These are phyloP conservation scores for Nettapus auritus DNA, from an alignment of 2,113 vertebrate species.

Conservation along the genomic window DNA sequence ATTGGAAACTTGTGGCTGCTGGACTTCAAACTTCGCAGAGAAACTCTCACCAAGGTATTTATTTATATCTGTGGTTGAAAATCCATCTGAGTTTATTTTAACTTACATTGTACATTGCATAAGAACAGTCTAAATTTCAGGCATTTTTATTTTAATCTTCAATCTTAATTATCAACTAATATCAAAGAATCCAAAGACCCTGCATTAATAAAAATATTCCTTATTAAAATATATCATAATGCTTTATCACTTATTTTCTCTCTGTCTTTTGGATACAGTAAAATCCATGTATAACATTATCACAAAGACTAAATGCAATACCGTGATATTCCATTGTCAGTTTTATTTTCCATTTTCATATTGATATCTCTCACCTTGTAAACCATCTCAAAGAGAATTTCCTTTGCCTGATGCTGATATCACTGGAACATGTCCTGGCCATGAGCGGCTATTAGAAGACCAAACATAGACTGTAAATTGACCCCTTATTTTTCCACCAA, in stretches of 20 bases:
- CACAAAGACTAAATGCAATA: background rate
- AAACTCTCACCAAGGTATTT: conserved; percentile 65
- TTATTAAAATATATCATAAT: background rate
- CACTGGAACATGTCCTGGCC: background rate
- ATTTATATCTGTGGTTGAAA: background rate
- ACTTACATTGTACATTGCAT: background rate
- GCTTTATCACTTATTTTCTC: background rate
- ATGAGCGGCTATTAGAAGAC: background rate
- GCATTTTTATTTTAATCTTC: background rate
- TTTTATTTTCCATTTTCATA: background rate
- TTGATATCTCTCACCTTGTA: background rate
- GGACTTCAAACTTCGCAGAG: conserved; percentile 62
- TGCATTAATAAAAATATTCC: background rate
- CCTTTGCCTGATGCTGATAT: background rate
- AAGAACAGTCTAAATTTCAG: background rate
- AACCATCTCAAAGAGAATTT: background rate
- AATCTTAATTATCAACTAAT: background rate
- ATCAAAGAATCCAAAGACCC: background rate
- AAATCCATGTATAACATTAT: background rate
- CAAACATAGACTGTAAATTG: background rate
- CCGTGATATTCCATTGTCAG: background rate
- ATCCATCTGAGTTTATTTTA: background rate
- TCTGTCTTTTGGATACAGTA: background rate
- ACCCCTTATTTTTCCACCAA: background rate
- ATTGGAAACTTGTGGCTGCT: conserved; percentile 71